Evolutionary conservation across 2,888 invertebrate genomes (phyloP), one percentile per base, ranked within the genome.

Genomic region (Caenorhabditis uteleia): DNA sequence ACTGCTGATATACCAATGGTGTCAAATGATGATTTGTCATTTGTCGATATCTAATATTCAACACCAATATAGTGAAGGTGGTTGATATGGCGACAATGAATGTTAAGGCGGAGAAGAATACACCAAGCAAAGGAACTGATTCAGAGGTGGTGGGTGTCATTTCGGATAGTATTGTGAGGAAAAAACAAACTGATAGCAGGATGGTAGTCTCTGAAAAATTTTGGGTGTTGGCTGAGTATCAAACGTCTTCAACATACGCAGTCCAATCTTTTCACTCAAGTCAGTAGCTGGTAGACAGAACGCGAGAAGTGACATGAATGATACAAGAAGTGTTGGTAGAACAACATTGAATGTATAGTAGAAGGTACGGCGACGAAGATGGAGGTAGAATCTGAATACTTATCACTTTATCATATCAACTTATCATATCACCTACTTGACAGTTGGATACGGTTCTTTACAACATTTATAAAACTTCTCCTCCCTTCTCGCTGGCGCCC

Each of bases 161-260:
- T 89, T 94, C 93, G 80, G 93, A 92, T 85, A 94, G 92, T 88
- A 94, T 90, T 88, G 93, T 92, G 88, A 93, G 89, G 89, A 93
- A 94, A 87, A 94, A 93, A 88, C 93, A 93, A 89, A 94, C 89
- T 87, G 93, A 93, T 87, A 94, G 90, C 1, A 79, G 68, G 8
- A 79, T 78, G 0, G 79, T 79, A 6, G 77, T 79, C 50, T 79
- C 79, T 79, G 55, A 33, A 75, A 53, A 23, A 6, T 8, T 38
- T 29, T 21, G n/a, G 6, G 25, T 18, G 31, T 14, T 3, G n/a
- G 1, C 6, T 8, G 6, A 8, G 29, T 8, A 29, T 29, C 12
- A 6, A 29, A 29, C 7, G 12, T 29, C 12, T 29, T 29, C 29
- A 29, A 62, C 71, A 55, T n/a, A 78, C 78, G 78, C 18, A 74